These are phyloP conservation scores for Lophotriccus pileatus DNA, from an alignment of 2,797 vertebrate species.

Conservation along the genomic window DNA sequence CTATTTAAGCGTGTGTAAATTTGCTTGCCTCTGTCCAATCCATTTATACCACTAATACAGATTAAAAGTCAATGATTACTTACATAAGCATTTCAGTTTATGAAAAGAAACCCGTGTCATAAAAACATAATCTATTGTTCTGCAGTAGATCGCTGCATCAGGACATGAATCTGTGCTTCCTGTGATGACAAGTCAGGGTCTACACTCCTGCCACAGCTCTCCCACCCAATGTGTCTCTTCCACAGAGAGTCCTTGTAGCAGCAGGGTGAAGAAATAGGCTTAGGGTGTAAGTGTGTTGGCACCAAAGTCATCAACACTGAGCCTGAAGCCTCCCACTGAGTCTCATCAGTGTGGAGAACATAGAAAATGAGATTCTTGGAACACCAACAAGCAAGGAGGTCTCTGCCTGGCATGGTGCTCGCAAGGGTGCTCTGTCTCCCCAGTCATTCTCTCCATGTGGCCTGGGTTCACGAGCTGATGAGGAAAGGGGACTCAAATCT, in stretches of 20 bases:
- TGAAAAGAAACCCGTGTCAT: neutral
- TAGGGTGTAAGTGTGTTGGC: neutral
- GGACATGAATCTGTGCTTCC: neutral
- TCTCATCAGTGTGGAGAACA: neutral
- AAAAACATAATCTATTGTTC: neutral
- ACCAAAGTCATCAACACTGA: neutral
- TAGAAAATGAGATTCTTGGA: neutral
- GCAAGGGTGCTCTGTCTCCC: neutral
- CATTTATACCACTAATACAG: slow-evolving; percentile 51
- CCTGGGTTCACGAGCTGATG: neutral
- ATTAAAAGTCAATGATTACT: slow-evolving; percentile 58
- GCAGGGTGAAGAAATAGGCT: neutral
- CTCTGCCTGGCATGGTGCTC: neutral
- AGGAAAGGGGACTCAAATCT: neutral
- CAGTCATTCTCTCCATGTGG: accelerated
- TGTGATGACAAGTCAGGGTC: neutral
- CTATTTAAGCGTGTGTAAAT: neutral
- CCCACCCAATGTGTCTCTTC: neutral
- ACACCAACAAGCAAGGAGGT: neutral
- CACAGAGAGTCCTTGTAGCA: neutral
- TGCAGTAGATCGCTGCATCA: neutral
- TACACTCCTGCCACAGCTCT: neutral
- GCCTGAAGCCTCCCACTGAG: neutral
- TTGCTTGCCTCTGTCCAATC: slow-evolving; percentile 39
- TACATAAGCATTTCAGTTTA: slow-evolving; percentile 33